Evolutionary conservation across 2,888 invertebrate species (phyloP).

Genomic region (Aromia moschata): DNA sequence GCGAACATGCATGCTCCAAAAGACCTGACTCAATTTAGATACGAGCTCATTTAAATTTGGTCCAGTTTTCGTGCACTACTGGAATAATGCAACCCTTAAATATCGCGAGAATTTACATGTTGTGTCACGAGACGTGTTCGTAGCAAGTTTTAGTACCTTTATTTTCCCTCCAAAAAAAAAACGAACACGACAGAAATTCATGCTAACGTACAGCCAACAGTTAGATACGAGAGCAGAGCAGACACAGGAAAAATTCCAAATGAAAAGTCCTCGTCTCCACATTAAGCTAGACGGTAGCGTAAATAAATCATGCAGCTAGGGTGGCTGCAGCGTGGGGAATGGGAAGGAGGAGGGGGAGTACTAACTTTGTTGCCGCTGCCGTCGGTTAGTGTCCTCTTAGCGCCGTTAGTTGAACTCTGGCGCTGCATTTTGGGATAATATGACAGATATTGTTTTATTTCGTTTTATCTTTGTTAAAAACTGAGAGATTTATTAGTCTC

Average conservation of each 20-base stretch:
- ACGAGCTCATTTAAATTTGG: background rate
- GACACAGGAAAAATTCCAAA: conserved; percentile 2
- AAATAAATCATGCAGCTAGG: conserved; percentile 22
- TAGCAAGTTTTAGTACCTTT: background rate
- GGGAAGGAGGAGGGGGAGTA: conserved; percentile 9
- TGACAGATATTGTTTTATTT: no score
- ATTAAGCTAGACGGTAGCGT: conserved; percentile 9
- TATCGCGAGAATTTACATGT: background rate
- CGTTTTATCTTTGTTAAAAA: no score
- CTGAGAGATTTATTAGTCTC: no score
- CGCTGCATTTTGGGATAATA: no score
- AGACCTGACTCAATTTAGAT: background rate
- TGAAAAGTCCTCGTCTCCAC: conserved; percentile 14
- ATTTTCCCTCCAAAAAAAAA: background rate
- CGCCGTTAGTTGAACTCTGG: background rate
- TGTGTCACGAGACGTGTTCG: background rate
- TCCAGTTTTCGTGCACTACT: conserved; percentile 7
- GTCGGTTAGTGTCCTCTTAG: background rate
- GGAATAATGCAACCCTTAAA: conserved; percentile 6
- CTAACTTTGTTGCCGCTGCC: conserved; percentile 2
- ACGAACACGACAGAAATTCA: background rate
- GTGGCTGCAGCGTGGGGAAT: conserved; percentile 7
- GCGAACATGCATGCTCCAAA: background rate
- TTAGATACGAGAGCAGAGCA: background rate
- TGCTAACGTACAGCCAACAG: background rate